Evolutionary conservation across 2,888 invertebrate genomes (phyloP), one percentile per base, ranked within the genome.

Genomic region (Enchytraeus crypticus): DNA sequence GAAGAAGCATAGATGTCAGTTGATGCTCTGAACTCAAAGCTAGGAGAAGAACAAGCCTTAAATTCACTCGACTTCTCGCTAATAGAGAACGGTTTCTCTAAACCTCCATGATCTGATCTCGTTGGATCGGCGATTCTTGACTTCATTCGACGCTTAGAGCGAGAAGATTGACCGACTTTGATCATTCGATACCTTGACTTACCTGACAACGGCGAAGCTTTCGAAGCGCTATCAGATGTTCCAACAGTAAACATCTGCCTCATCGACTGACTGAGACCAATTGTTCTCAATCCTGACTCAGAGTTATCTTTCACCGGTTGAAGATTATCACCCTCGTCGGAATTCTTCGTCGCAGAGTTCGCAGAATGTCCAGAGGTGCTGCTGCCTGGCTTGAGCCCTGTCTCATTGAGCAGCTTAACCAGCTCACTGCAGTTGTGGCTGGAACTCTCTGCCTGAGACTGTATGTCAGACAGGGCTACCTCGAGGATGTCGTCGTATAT

Each of bases 351-450:
- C 3, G 27, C 49, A 29, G 49, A 49, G 14, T 29, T 49, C 23
- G 49, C 27, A 3, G 26, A 29, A 49, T 49, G 27, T 11, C 18
- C 29, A 18, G 14, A n/a, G 26, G 27, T 23, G 14, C 49, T 11
- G 14, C 26, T 49, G 1, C 29, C 27, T 23, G 2, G 49, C 49
- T 49, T n/a, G n/a, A n/a, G n/a, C n/a, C n/a, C n/a, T n/a, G n/a
- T n/a, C n/a, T n/a, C n/a, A n/a, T 54, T 54, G 5, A 54, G 55
- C 8, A 54, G 55, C 34, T 54, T 54, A 38, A 54, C 27, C 33
- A 54, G 43, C 43, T 54, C 55, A 14, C 34, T 54, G 21, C 55
- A 54, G 43, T 54, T 54, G 1, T 32, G 21, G 21, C 32, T 1
- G 21, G n/a, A 18, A 14, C 18, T 38, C 26, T 49, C 49, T 14